These are phyloP conservation scores for Omphaloscelis lunosa DNA, from an alignment of 2,888 invertebrate genomes.

Conservation along the genomic window DNA sequence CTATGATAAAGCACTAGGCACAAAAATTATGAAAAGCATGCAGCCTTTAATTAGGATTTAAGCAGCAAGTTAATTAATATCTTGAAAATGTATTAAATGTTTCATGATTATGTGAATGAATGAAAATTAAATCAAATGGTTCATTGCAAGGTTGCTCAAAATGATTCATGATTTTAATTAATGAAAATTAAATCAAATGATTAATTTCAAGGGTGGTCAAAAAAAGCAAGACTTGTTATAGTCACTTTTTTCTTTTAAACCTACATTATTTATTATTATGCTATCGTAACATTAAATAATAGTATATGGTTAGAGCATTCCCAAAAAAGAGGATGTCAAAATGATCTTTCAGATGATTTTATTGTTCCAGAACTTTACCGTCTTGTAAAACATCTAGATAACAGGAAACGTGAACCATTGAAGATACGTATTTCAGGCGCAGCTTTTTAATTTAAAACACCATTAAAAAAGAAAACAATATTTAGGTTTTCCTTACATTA, in stretches of 20 bases:
- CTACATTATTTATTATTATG: background rate
- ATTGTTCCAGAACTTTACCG: background rate
- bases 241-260: background rate
- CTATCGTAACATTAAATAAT: background rate
- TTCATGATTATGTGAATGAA: background rate
- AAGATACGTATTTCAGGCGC: background rate
- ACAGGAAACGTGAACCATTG: background rate
- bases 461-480: no score
- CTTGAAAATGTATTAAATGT: background rate
- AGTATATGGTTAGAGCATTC: background rate
- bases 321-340: background rate
- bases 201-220: no score
- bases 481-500: no score
- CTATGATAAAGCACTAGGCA: conserved; percentile 2
- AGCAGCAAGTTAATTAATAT: background rate
- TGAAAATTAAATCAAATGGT: no score
- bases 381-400: background rate
- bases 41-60: background rate
- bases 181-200: no score
- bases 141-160: no score
- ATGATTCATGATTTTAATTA: no score
- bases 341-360: background rate
- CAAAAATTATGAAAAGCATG: conserved; percentile 3
- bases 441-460: background rate
- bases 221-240: no score